phyloP scores from a whole-genome alignment of 2,797 vertebrate genomes.

The Anas acuta region DNA sequence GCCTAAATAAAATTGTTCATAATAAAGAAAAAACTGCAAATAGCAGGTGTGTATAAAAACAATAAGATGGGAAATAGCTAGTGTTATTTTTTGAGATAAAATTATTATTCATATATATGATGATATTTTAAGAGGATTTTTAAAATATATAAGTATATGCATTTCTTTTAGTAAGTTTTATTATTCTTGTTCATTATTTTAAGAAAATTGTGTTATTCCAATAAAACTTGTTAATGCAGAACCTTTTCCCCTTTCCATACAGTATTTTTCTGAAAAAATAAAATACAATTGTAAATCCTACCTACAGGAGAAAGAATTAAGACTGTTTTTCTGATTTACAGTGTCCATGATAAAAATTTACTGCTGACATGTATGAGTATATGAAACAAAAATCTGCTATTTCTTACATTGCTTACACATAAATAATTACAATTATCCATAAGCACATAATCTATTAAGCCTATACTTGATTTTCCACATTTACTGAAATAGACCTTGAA shows the following conservation, averaged over 20 bases:
- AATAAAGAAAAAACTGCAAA: constrained; percentile 22
- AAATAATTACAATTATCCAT: neutral
- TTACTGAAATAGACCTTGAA: neutral
- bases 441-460: neutral
- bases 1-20: neutral
- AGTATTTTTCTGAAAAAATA: neutral
- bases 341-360: neutral
- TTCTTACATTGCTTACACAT: neutral
- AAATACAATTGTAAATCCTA: neutral
- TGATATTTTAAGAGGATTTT: constrained; percentile 45
- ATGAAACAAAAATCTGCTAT: neutral
- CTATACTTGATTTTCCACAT: neutral
- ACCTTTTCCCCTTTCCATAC: neutral
- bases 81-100: constrained; percentile 29
- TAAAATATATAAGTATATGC: neutral
- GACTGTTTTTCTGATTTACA: neutral
- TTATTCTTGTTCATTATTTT: constrained; percentile 37
- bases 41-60: neutral
- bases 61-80: neutral
- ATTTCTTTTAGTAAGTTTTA: constrained; percentile 21
- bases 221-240: neutral
- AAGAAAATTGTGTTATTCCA: neutral
- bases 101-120: constrained; percentile 37
- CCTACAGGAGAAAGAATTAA: neutral
- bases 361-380: neutral